A percentile compares a stretch with the other conserved stretches of the same genome.
These are phyloP conservation scores for Agriopis marginaria DNA, from an alignment of 2,888 invertebrate genomes.

Conservation along the genomic window DNA sequence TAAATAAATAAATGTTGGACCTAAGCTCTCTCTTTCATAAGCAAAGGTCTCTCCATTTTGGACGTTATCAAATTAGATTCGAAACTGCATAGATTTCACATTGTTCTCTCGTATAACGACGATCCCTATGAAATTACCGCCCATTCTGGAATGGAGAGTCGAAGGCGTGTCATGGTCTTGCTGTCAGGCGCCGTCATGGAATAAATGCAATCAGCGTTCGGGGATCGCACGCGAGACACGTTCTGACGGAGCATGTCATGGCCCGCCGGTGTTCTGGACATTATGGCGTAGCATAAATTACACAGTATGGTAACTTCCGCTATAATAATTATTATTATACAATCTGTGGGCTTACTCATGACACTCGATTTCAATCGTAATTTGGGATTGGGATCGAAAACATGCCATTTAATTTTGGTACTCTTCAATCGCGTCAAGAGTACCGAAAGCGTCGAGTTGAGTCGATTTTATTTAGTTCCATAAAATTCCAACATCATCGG, in stretches of 20 bases:
- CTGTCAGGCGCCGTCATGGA: conserved; percentile 51
- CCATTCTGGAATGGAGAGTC: conserved; percentile 18
- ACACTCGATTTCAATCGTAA: too few species aligned
- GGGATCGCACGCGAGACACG: conserved; percentile 58
- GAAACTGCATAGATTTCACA: background rate
- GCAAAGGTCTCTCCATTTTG: background rate
- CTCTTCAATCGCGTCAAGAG: too few species aligned
- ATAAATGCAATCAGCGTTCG: conserved; percentile 61
- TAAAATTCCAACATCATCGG: too few species aligned
- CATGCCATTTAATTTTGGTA: too few species aligned
- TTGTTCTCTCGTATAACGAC: background rate
- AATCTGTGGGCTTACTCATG: too few species aligned
- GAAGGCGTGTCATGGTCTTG: conserved; percentile 30
- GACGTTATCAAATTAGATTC: background rate
- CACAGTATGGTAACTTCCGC: background rate
- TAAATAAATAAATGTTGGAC: too few species aligned
- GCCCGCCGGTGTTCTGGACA: conserved; percentile 50
- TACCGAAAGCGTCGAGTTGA: too few species aligned
- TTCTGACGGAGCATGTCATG: conserved; percentile 55
- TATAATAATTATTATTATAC: background rate
- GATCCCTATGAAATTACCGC: conserved; percentile 19
- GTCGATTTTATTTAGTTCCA: too few species aligned
- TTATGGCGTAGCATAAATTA: conserved; percentile 24
- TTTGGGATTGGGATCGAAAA: too few species aligned
- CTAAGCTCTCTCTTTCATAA: background rate